Conservation (phyloP, 2,797 vertebrate genomes). For the Gymnoscopelus braueri region DNA sequence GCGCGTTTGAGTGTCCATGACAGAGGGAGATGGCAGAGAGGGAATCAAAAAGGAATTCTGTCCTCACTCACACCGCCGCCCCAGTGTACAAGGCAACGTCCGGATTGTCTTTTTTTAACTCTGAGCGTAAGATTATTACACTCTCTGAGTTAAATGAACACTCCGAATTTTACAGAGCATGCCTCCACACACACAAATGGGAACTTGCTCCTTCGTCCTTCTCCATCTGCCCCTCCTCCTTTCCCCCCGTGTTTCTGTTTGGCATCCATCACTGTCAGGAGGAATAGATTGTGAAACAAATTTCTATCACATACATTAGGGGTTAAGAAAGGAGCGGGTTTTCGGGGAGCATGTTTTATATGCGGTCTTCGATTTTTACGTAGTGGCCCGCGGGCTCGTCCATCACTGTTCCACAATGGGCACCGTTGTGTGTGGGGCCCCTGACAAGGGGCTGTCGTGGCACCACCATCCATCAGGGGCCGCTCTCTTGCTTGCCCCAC, state of each 20-base stretch:
- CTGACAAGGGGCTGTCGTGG: slow-evolving; percentile 73
- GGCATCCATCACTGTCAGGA: slow-evolving; percentile 72
- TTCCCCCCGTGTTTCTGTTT: slow-evolving; percentile 37
- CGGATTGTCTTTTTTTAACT: no score
- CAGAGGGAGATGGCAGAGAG: not conserved
- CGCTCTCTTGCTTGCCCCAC: slow-evolving; percentile 41
- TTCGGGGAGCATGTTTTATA: slow-evolving; percentile 66
- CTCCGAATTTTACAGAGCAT: no score
- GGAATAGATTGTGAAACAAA: slow-evolving; percentile 73
- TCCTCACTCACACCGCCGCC: not conserved
- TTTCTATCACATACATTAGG: slow-evolving; percentile 77
- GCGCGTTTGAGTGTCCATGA: slow-evolving; percentile 1
- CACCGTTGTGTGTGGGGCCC: slow-evolving; percentile 60
- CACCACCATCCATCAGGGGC: slow-evolving; percentile 71
- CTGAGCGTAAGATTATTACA: no score
- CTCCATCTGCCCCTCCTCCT: slow-evolving; percentile 30
- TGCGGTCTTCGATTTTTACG: slow-evolving; percentile 74
- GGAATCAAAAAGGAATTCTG: not conserved
- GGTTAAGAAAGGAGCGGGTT: slow-evolving; percentile 67
- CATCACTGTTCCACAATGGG: slow-evolving; percentile 66
- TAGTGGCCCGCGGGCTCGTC: slow-evolving; percentile 69
- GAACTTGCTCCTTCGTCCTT: not conserved
- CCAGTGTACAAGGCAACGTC: not conserved
- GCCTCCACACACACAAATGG: slow-evolving; percentile 2
- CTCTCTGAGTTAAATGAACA: no score